Conservation (phyloP, 64 coral and sea anemone genomes). For the Stichodactyla helianthus region DNA sequence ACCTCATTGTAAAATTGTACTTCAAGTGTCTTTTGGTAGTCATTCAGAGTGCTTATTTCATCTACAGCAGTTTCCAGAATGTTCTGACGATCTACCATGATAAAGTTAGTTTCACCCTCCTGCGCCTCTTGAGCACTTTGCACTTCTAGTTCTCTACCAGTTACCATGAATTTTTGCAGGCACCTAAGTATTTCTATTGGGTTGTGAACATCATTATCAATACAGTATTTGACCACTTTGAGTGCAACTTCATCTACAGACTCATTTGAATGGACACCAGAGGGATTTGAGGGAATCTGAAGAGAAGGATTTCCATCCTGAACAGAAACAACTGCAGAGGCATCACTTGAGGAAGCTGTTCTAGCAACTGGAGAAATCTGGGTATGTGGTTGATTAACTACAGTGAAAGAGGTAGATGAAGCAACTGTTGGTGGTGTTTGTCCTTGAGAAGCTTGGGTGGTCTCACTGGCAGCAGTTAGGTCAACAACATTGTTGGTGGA, state of each 20-base stretch:
- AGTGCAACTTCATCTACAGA: not conserved
- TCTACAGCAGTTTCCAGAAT: not conserved
- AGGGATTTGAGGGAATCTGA: not conserved
- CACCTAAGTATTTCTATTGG: slow-evolving; percentile 53
- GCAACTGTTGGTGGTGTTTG: not conserved
- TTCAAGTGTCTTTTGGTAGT: too few relatives aligned
- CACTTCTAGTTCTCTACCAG: slow-evolving; percentile 48
- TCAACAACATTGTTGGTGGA: not conserved
- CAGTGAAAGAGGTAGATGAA: not conserved
- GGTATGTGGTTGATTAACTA: not conserved
- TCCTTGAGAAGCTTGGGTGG: not conserved
- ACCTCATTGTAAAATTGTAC: too few relatives aligned
- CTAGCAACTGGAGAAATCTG: not conserved
- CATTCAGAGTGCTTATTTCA: not conserved
- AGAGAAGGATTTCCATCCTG: too few relatives aligned
- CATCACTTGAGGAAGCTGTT: too few relatives aligned
- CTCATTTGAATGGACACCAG: not conserved
- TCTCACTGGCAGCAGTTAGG: not conserved
- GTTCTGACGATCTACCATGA: slow-evolving; percentile 36
- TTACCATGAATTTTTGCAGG: slow-evolving; percentile 52
- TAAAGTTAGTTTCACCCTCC: slow-evolving; percentile 62
- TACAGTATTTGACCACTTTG: not conserved
- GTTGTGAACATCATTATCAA: slow-evolving; percentile 3
- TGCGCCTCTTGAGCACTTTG: slow-evolving; percentile 25
- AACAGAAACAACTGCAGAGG: too few relatives aligned